Conservation (phyloP, 2,113 vertebrate species). For the Phalacrocorax aristotelis region DNA sequence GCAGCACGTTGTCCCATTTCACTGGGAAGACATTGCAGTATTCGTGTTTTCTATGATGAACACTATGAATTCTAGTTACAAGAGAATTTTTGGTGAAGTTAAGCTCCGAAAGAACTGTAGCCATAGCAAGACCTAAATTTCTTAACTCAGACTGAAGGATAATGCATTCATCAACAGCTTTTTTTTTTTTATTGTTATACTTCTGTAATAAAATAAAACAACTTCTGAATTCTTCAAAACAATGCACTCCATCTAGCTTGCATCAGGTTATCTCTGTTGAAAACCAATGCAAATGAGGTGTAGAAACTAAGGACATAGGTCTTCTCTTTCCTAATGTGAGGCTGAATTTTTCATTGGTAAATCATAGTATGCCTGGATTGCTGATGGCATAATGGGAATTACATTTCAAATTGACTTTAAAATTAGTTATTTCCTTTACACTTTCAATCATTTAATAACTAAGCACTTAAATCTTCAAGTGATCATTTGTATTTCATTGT, state of each 20-base stretch:
- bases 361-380: background rate
- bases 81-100: background rate
- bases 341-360: constrained; percentile 35
- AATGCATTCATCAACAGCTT: background rate
- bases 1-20: background rate
- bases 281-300: background rate
- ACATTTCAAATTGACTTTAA: constrained; percentile 42
- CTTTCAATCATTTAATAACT: constrained; percentile 33
- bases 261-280: background rate
- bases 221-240: background rate
- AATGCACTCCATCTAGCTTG: background rate
- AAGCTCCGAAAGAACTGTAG: background rate
- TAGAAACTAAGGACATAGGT: background rate
- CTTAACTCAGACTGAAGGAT: background rate
- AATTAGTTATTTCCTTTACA: constrained; percentile 37
- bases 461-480: background rate
- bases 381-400: constrained; percentile 4
- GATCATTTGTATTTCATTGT: background rate
- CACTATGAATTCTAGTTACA: background rate
- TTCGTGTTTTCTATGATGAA: background rate
- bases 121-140: background rate
- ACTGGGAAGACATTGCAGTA: background rate
- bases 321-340: background rate
- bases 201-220: background rate
- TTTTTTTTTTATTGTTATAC: background rate